Evolutionary conservation across 2,113 vertebrate species (phyloP).

Genomic region (Synchiropus splendidus): DNA sequence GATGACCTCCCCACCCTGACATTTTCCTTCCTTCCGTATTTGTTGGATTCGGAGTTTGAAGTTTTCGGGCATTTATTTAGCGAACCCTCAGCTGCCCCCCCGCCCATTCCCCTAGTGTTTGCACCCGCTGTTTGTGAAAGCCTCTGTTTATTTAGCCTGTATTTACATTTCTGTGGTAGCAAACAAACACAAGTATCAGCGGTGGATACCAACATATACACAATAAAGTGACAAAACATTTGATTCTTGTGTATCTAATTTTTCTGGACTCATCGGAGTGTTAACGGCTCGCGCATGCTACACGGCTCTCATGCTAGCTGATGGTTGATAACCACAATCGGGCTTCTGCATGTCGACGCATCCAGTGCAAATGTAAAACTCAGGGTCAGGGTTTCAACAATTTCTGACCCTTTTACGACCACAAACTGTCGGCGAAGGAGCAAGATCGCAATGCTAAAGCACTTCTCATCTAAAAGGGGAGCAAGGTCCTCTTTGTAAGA

Average conservation of each 20-base stretch:
- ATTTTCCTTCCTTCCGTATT: conserved; percentile 33
- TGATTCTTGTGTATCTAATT: conserved; percentile 4
- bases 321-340: no score
- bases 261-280: no score
- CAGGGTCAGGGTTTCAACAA: no score
- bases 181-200: conserved; percentile 25
- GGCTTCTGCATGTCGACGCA: no score
- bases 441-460: no score
- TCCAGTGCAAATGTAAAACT: no score
- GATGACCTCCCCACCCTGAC: conserved; percentile 37
- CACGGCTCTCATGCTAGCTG: no score
- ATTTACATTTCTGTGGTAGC: conserved; percentile 18
- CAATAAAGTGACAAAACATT: conserved; percentile 19
- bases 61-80: conserved; percentile 37
- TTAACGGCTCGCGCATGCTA: no score
- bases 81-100: conserved; percentile 7
- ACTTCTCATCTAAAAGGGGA: no score
- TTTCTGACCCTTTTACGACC: no score
- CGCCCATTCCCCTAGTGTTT: conserved; percentile 27
- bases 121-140: conserved; percentile 19
- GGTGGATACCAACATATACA: conserved; percentile 21
- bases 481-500: no score
- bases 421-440: no score
- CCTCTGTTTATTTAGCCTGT: conserved; percentile 15
- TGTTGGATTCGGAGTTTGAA: conserved; percentile 21